phyloP scores from a whole-genome alignment of 1,140 invertebrate genomes.

The Aphelinus certus region DNA sequence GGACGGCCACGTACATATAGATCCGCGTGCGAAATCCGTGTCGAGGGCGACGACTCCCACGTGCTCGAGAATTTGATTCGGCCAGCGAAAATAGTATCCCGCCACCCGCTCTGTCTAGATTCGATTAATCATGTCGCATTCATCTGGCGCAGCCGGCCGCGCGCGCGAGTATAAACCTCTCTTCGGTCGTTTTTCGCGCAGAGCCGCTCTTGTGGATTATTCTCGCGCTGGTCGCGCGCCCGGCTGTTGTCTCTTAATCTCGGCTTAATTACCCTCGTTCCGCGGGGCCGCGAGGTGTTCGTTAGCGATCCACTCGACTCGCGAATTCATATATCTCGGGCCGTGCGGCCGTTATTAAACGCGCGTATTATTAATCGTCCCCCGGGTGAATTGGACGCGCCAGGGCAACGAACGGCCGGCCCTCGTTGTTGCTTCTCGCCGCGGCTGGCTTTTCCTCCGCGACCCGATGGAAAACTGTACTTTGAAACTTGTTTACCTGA shows the following conservation, averaged over 20 bases:
- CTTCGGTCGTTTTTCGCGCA: slow-evolving; percentile 11
- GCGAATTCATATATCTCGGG: too few species aligned
- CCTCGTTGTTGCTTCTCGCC: too few species aligned
- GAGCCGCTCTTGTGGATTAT: too few species aligned
- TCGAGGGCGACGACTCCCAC: slow-evolving; percentile 37
- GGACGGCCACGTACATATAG: too few species aligned
- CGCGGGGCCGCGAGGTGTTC: neutral
- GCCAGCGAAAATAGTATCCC: neutral
- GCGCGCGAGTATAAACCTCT: slow-evolving; percentile 7
- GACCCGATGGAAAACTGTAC: too few species aligned
- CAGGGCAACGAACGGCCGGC: too few species aligned
- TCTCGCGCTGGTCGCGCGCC: neutral
- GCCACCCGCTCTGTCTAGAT: slow-evolving; percentile 19
- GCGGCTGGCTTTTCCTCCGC: too few species aligned
- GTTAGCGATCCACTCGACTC: too few species aligned
- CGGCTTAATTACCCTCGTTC: slow-evolving; percentile 21
- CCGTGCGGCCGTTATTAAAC: too few species aligned
- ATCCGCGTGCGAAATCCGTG: slow-evolving; percentile 10
- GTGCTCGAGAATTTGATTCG: slow-evolving; percentile 30
- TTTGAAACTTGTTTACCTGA: too few species aligned
- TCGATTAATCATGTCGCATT: slow-evolving; percentile 32
- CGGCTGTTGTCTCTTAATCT: slow-evolving; percentile 31
- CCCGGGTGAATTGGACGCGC: too few species aligned
- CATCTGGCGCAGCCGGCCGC: neutral
- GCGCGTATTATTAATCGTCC: too few species aligned